Evolutionary conservation across 2,113 vertebrate species (phyloP).

Genomic region (Labeo rohita): DNA sequence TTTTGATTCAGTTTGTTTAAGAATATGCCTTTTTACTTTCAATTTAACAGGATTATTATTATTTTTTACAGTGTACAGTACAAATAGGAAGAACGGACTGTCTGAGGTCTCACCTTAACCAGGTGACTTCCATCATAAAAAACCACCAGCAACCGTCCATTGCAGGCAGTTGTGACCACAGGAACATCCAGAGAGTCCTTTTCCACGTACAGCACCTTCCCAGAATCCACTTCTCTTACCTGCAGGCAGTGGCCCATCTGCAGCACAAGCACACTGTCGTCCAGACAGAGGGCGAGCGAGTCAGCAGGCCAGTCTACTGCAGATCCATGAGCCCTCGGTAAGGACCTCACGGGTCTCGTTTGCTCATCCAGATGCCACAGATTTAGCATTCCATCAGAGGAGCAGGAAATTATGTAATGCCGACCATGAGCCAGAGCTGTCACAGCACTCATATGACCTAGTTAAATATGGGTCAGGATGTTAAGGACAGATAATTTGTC

Average conservation of each 20-base stretch:
- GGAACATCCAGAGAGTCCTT: slow-evolving; percentile 62
- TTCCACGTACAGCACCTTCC: slow-evolving; percentile 65
- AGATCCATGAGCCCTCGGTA: slow-evolving; percentile 56
- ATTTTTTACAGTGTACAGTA: background rate
- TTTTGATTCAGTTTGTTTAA: background rate
- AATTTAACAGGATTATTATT: background rate
- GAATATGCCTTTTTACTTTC: background rate
- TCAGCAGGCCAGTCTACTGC: slow-evolving; percentile 53
- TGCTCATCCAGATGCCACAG: slow-evolving; percentile 69
- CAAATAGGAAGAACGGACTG: background rate
- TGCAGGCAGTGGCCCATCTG: slow-evolving; percentile 66
- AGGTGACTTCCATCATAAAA: slow-evolving; percentile 68
- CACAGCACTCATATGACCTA: slow-evolving; percentile 69
- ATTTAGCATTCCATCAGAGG: slow-evolving; percentile 69
- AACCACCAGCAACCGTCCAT: slow-evolving; percentile 68
- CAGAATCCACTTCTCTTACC: slow-evolving; percentile 70
- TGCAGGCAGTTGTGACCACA: slow-evolving; percentile 65
- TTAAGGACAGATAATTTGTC: background rate
- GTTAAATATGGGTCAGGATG: background rate
- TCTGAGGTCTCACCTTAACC: slow-evolving; percentile 58
- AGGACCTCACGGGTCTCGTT: slow-evolving; percentile 58
- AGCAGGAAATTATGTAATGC: slow-evolving; percentile 62
- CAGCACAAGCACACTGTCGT: slow-evolving; percentile 70
- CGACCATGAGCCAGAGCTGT: slow-evolving; percentile 67
- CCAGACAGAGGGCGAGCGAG: slow-evolving; percentile 64